Evolutionary conservation across 2,888 invertebrate genomes (phyloP).

Genomic region (Tryphoninae sp.): DNA sequence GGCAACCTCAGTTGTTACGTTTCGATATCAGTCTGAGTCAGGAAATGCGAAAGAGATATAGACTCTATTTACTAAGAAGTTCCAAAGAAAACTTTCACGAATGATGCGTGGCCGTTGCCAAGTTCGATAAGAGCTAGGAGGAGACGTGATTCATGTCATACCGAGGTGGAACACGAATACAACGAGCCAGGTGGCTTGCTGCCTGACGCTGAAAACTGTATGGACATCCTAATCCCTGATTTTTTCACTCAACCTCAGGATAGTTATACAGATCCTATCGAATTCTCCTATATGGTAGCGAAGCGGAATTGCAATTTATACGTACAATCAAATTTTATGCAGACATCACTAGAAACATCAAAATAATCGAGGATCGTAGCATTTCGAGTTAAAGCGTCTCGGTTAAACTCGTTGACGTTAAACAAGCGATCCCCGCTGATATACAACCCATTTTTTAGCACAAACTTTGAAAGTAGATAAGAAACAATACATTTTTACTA

Average conservation of each 20-base stretch:
- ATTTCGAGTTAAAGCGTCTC: slow-evolving; percentile 43
- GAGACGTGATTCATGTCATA: slow-evolving; percentile 38
- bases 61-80: slow-evolving; percentile 36
- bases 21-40: slow-evolving; percentile 33
- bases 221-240: too few species aligned
- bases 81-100: slow-evolving; percentile 51
- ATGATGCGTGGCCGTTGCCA: slow-evolving; percentile 45
- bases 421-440: too few species aligned
- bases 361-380: slow-evolving; percentile 19
- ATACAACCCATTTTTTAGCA: too few species aligned
- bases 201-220: neutral
- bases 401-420: slow-evolving; percentile 15
- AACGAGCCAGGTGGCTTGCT: slow-evolving; percentile 46
- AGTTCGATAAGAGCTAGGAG: slow-evolving; percentile 26
- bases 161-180: slow-evolving; percentile 28
- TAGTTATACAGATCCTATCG: too few species aligned
- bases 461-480: too few species aligned
- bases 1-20: slow-evolving; percentile 28
- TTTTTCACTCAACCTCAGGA: too few species aligned
- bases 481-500: too few species aligned
- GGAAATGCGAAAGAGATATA: slow-evolving; percentile 13
- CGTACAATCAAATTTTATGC: slow-evolving; percentile 19
- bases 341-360: slow-evolving; percentile 16
- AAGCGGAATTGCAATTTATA: too few species aligned
- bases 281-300: too few species aligned